These are phyloP conservation scores for Mystacornis crossleyi DNA, from an alignment of 2,113 vertebrate species.

Conservation along the genomic window DNA sequence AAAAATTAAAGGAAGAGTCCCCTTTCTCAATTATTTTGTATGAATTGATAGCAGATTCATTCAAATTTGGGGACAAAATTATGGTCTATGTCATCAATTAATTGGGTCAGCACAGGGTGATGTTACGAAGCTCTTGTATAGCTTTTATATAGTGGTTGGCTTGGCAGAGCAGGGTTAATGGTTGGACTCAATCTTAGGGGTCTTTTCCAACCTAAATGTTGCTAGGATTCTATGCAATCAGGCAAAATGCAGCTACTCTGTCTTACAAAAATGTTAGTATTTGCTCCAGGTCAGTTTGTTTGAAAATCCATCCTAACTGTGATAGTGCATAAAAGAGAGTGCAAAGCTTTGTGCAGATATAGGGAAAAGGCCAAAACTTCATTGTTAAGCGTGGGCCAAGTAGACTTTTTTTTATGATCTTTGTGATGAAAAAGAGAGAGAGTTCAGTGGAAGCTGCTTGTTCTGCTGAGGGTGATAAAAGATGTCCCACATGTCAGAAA, in stretches of 20 bases:
- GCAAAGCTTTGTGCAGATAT: neutral
- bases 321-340: neutral
- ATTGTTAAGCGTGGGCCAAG: neutral
- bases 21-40: neutral
- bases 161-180: neutral
- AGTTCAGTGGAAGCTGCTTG: neutral
- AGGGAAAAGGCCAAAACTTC: neutral
- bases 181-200: neutral
- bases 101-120: neutral
- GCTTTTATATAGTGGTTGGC: neutral
- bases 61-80: neutral
- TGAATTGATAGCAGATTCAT: neutral
- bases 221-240: neutral
- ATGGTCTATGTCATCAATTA: neutral
- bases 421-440: neutral
- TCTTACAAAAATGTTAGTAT: neutral
- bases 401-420: neutral
- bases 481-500: neutral
- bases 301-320: neutral
- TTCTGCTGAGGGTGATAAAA: neutral
- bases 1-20: neutral
- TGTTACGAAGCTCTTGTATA: neutral
- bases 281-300: neutral
- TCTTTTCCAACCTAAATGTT: neutral
- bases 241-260: neutral